These are phyloP conservation scores for Laticauda colubrina DNA, from an alignment of 2,113 vertebrate species.

Conservation along the genomic window DNA sequence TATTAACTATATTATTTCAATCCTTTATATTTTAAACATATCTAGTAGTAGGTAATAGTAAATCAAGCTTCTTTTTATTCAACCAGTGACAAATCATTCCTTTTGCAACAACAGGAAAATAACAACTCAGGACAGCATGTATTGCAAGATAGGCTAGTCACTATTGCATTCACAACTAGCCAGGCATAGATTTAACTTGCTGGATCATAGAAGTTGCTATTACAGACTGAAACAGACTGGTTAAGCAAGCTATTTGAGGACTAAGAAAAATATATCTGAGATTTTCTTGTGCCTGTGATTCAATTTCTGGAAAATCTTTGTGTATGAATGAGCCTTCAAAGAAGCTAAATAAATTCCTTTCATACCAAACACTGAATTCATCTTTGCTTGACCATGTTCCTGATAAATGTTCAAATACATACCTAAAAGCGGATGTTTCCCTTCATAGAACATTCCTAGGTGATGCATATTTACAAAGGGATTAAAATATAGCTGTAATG, in stretches of 20 bases:
- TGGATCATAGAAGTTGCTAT: not conserved
- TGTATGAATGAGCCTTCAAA: not conserved
- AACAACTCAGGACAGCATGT: not conserved
- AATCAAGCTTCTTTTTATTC: not conserved
- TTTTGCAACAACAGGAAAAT: not conserved
- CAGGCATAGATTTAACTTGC: not conserved
- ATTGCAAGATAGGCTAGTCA: not conserved
- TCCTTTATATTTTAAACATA: not conserved
- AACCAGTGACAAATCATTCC: not conserved
- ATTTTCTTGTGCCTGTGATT: not conserved
- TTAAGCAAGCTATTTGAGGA: not conserved
- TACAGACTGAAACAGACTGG: not conserved
- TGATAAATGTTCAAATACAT: constrained; percentile 2
- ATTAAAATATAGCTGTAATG: not conserved
- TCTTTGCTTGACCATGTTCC: not conserved
- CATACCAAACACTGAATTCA: not conserved
- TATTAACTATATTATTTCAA: too few species aligned
- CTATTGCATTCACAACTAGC: not conserved
- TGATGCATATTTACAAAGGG: not conserved
- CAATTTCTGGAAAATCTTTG: not conserved
- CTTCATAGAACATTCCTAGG: not conserved
- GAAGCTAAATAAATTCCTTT: constrained; percentile 14
- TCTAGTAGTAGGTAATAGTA: not conserved
- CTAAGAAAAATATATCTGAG: not conserved
- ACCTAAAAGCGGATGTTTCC: not conserved